Percentiles rank a stretch among this genome's conserved stretches.
These are phyloP conservation scores for Pocillopora meandrina DNA, from an alignment of 92 coral and sea anemone genomes.

Conservation along the genomic window DNA sequence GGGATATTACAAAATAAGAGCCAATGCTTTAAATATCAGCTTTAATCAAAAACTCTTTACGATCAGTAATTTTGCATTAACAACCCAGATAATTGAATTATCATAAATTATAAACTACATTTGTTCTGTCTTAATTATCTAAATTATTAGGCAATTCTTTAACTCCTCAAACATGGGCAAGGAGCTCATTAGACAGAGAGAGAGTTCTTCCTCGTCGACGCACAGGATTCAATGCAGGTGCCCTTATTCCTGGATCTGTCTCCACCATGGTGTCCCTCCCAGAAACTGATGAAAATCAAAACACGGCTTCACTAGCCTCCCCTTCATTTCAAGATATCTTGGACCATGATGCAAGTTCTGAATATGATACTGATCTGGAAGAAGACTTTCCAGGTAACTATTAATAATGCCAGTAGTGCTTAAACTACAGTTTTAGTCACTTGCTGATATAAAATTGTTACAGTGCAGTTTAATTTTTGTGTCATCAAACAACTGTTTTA, in stretches of 20 bases:
- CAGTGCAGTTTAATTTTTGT: background rate
- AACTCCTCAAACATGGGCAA: background rate
- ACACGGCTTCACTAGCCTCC: constrained; percentile 4
- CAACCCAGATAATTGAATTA: no score
- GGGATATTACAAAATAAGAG: no score
- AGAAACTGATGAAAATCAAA: constrained; percentile 65
- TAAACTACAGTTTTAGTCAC: no score
- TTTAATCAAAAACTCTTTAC: no score
- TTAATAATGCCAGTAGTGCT: background rate
- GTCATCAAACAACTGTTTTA: background rate
- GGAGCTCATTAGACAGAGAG: constrained; percentile 15
- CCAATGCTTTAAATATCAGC: no score
- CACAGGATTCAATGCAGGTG: constrained; percentile 62
- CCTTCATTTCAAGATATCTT: constrained; percentile 74
- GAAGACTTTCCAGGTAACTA: constrained; percentile 86
- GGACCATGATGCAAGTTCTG: constrained; percentile 66
- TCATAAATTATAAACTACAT: no score
- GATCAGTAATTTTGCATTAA: no score
- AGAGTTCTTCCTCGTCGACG: constrained; percentile 39
- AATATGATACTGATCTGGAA: constrained; percentile 94
- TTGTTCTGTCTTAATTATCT: background rate
- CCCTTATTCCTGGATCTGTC: constrained; percentile 81
- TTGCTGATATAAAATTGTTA: no score
- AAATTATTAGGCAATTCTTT: background rate
- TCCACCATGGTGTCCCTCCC: constrained; percentile 75